Percentiles rank a stretch among this genome's conserved stretches.
Evolutionary conservation across 2,797 vertebrate genomes (phyloP).

Genomic region (Falco berigora): DNA sequence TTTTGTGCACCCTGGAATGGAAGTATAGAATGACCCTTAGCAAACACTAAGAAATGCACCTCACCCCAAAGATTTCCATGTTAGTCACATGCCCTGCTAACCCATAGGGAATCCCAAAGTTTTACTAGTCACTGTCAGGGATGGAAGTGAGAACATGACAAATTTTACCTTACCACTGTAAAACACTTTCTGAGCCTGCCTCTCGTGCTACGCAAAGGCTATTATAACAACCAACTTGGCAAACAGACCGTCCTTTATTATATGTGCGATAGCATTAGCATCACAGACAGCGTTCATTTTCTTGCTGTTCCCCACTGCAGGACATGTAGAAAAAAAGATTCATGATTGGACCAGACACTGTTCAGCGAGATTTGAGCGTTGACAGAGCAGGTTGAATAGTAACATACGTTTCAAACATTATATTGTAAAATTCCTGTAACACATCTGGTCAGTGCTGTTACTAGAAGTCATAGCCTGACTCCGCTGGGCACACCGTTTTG

Average conservation of each 20-base stretch:
- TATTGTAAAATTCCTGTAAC: slow-evolving; percentile 52
- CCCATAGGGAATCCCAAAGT: not conserved
- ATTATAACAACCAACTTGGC: not conserved
- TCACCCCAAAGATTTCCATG: not conserved
- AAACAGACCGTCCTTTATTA: slow-evolving; percentile 25
- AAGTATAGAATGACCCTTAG: not conserved
- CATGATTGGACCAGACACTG: not conserved
- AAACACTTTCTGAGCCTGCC: not conserved
- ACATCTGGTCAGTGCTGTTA: slow-evolving; percentile 42
- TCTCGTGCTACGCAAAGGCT: not conserved
- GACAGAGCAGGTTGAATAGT: slow-evolving; percentile 20
- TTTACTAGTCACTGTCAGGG: not conserved
- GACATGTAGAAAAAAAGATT: slow-evolving; percentile 17
- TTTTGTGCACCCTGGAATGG: not conserved
- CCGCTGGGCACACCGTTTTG: slow-evolving; percentile 23
- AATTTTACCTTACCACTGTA: not conserved
- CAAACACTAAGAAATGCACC: not conserved
- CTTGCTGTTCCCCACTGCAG: slow-evolving; percentile 2
- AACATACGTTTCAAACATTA: slow-evolving; percentile 5
- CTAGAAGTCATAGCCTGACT: slow-evolving; percentile 31
- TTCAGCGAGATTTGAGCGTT: not conserved
- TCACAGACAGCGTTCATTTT: slow-evolving; percentile 24
- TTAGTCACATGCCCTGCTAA: not conserved
- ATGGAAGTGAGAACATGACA: not conserved
- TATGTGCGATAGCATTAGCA: slow-evolving; percentile 19